Base-by-base conservation (phyloP, 2,888 invertebrate species). In the Dryocosmus kuriphilus region DNA sequence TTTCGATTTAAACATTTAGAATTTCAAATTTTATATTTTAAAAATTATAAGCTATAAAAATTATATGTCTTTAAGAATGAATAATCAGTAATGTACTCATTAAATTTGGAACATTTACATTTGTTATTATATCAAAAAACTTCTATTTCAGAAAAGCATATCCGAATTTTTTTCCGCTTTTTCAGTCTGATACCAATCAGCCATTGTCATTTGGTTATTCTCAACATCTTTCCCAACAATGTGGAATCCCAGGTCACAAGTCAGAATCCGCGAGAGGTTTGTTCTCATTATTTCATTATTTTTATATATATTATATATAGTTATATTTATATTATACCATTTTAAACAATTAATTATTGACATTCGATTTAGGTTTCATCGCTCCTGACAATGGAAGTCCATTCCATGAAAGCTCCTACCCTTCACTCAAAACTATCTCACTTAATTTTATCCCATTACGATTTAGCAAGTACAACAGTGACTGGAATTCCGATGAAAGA, bases 401-500 rank as follows among this genome's bases (percentile, higher is more conserved):
- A 97, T 89, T 96, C 96, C 1, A 94, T 96, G 19, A 94, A 95
- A 85, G 97, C 97, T 0, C 95, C 96, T 61, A 93, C 94, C 8
- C 93, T 97, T 75, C 95, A 97, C 0, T 94, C 94, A 79, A 94
- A 97, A 85, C 91, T 97, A 14, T 95, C 96, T 0, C 94, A 95
- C 67, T 91, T 97, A 9, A 96, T 97, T 83, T 91, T 97, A 85
- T 94, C 95, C 4, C 98, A 99, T 90, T 99, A 98, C 87, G 95
- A 97, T 89, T 93, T 99, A 65, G 97, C 98, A 0, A 98, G 97
- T 79, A 99, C 99, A 1, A 99, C 99, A 0, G 99, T 99, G 0
- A 98, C 98, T 8, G 98, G 99, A 5, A 99, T 99, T 87, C 99
- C 99, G 1, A 99, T 99, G 99, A 99, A 99, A 93, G 99, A 99